Base-by-base conservation (phyloP, 2,113 vertebrate species). In the Tychaedon coryphoeus region DNA sequence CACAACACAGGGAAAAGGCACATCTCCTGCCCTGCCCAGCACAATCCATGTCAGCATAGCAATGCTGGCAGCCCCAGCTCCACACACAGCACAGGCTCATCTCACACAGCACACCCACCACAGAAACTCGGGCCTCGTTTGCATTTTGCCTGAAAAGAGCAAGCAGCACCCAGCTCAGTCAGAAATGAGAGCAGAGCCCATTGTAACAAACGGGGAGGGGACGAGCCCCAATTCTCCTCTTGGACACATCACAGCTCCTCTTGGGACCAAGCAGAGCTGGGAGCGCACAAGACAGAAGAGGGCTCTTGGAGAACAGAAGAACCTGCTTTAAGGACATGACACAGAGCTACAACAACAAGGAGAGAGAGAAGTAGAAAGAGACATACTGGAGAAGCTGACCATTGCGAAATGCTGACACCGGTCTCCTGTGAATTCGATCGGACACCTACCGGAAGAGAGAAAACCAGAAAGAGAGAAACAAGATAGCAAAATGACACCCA, bases 331-430 rank as follows among this genome's bases (percentile, higher is more conserved):
- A 97, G 90, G 93, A 85, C 82, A 79, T 2, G 7, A 95, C 79
- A 97, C 86, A 87, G 96, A 95, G 94, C 96, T 92, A 97, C 93
- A 92, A 97, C 79, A 90, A 97, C 86, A 81, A 98, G 97, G 97
- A 98, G 97, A 97, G 98, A 98, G 98, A 98, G 98, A 99, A 99
- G 94, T 97, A 98, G 98, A 98, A 99, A 98, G 98, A 98, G 98
- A 99, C 99, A 99, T 99, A 99, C 99, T 99, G 99, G 99, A 99
- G 99, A 99, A 99, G 99, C 99, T 99, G 99, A 99, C 99, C 99
- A 99, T 99, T 99, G 99, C 99, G 99, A 99, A 99, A 99, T 99
- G 99, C 99, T 99, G 99, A 99, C 99, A 99, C 98, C 99, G 99
- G 98, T 99, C 99, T 98, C 99, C 99, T 98, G 99, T 99, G 99